These are phyloP conservation scores for Chymomyza amoena DNA, from an alignment of 2,888 invertebrate species.

Conservation along the genomic window DNA sequence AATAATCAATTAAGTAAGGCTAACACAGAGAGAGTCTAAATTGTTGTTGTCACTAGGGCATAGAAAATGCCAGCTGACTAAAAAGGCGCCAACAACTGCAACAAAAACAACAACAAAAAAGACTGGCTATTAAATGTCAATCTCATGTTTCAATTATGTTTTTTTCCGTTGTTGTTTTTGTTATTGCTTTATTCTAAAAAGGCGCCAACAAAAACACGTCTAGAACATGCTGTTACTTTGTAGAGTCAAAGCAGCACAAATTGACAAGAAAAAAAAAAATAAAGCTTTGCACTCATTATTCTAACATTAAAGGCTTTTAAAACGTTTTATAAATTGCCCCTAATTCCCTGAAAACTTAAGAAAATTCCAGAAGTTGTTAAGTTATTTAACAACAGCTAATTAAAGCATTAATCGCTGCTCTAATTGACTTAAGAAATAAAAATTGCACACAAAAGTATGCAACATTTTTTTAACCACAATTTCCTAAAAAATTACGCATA, in stretches of 20 bases:
- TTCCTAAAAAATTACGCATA: constrained; percentile 34
- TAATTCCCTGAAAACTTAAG: not conserved
- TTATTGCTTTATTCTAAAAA: not conserved
- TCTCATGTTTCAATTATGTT: constrained; percentile 72
- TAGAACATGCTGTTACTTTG: not conserved
- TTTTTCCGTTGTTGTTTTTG: constrained; percentile 65
- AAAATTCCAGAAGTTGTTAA: not conserved
- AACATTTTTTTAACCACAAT: not conserved
- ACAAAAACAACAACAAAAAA: constrained; percentile 20
- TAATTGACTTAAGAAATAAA: not conserved
- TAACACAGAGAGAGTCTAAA: constrained; percentile 27
- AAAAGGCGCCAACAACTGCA: constrained; percentile 22
- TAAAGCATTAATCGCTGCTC: not conserved
- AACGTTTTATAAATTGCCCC: not conserved
- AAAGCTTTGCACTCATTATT: not conserved
- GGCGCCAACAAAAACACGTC: not conserved
- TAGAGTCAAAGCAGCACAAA: not conserved
- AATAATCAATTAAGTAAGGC: constrained; percentile 61
- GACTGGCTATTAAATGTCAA: constrained; percentile 63
- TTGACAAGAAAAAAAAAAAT: not conserved
- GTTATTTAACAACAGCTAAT: not conserved
- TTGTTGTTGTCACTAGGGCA: constrained; percentile 41
- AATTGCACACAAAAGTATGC: constrained; percentile 3
- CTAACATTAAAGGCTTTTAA: not conserved
- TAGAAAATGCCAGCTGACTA: constrained; percentile 9